Conservation (phyloP, 1,140 invertebrate genomes). For the Drosophila varians region DNA sequence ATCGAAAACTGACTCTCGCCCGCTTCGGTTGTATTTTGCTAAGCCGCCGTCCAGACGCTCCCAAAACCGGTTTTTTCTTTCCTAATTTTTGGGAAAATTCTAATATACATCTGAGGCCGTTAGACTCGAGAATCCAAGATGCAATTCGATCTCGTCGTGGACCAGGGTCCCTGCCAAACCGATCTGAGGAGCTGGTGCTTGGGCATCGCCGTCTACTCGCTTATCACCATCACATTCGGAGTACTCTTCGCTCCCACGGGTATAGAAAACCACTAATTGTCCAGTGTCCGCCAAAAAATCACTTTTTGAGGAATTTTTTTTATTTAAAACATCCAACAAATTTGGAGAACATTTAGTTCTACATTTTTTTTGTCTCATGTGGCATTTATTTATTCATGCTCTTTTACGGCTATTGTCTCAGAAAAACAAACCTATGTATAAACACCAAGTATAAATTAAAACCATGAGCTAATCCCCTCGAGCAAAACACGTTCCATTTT, state of each 20-base stretch:
- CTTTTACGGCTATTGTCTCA: slow-evolving; percentile 9
- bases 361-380: too few relatives aligned
- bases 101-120: background rate
- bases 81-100: background rate
- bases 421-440: slow-evolving; percentile 9
- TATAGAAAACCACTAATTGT: slow-evolving; percentile 10
- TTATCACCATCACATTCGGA: slow-evolving; percentile 27
- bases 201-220: slow-evolving; percentile 55
- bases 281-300: background rate
- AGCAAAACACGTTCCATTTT: slow-evolving; percentile 29
- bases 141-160: slow-evolving; percentile 60
- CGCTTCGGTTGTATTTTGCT: slow-evolving; percentile 9
- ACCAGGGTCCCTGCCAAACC: slow-evolving; percentile 54
- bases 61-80: slow-evolving; percentile 40
- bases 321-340: too few relatives aligned
- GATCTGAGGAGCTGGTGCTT: slow-evolving; percentile 60
- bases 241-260: slow-evolving; percentile 39
- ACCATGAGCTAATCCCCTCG: slow-evolving; percentile 58
- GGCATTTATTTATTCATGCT: slow-evolving; percentile 27
- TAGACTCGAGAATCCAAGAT: slow-evolving; percentile 31
- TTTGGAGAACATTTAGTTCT: too few relatives aligned
- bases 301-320: background rate
- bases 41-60: too few relatives aligned
- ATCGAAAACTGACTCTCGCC: slow-evolving; percentile 21
- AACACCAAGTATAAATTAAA: slow-evolving; percentile 35